Evolutionary conservation across 2,888 invertebrate genomes (phyloP), one percentile per base, ranked within the genome.

Genomic region (Volucella inanis): DNA sequence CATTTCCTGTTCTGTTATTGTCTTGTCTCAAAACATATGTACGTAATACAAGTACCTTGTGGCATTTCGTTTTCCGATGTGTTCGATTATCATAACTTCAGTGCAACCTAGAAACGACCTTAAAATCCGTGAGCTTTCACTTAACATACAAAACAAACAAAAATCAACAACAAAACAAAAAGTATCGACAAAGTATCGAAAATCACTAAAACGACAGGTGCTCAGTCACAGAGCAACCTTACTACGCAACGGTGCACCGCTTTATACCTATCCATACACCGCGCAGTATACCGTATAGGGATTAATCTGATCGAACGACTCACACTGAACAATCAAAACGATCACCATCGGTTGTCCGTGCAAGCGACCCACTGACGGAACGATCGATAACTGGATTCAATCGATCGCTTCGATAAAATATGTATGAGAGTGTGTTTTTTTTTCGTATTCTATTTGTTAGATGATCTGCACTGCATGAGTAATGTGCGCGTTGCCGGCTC

Each of bases 61-160:
- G 43, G 62, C 67, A 59, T 72, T 76, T 62, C 31, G 49, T 76
- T 22, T 55, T 10, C 50, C 9, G 14, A n/a, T 22, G 54, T 68
- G 47, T 55, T 80, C 75, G 65, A 80, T 80, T 84, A 75, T 76
- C 18, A 59, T 45, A 76, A 76, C 45, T 39, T 70, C 45, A 45
- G 80, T 38, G 61, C 54, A 84, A 68, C 79, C 84, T 84, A 79
- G 84, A 79, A 79, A 71, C 47, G 84, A 84, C 84, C 84, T 84
- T 80, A 45, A 76, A 65, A 67, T 84, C 75, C 71, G 84, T 80
- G 39, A 70, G 80, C 84, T 84, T 84, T 84, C 84, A 80, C 84
- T 79, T 55, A 55, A 71, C 31, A 6, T 6, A 59, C 65, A 65
- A 67, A 65, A 49, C 45, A 49, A 49, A 45, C 41, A 45, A 49